Evolutionary conservation across 2,888 invertebrate species (phyloP), one percentile per base, ranked within the genome.

Genomic region (Tenthredo scrophulariae): DNA sequence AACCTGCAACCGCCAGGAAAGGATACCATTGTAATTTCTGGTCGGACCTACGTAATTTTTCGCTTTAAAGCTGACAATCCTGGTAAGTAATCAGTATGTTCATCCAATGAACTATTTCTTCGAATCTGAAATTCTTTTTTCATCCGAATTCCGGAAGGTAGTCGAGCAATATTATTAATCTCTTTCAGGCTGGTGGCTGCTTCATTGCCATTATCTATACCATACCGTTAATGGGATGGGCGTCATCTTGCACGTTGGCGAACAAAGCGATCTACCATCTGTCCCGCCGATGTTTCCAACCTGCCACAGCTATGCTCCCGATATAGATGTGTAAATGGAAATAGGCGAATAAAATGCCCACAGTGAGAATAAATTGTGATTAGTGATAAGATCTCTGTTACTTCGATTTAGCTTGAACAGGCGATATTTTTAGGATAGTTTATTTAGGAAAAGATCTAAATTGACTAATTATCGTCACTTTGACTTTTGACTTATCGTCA

Each of bases 161-260:
- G 54, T n/a, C 7, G 6, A 54, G 1, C 54, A n/a, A 54, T 54
- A 5, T 54, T 54, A 4, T 58, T 22, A n/a, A 37, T 65, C 86
- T 43, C 86, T 88, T 85, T 18, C 87, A 94, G 95, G 97, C 88
- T 97, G 97, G 94, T 98, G 97, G 97, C 94, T 97, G 67, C 96
- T 98, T 94, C 98, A 98, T 92, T 98, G 98, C 93, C 98, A 98
- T 94, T 97, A 98, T 95, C 95, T 97, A 87, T 97, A 97, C 96
- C 98, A 98, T 94, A 97, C 97, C 90, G 97, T 97, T 74, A 97
- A 97, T 90, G 97, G 98, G 88, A 98, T 98, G 98, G 97, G 96
- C 93, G 93, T 97, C 86, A 96, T 97, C 84, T 94, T 97, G 84
- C 97, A 97, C 94, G 97, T 97, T 85, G 97, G 97, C 90, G 97